Base-by-base conservation (phyloP, 2,797 vertebrate genomes). In the Sebastes ruberrimus region DNA sequence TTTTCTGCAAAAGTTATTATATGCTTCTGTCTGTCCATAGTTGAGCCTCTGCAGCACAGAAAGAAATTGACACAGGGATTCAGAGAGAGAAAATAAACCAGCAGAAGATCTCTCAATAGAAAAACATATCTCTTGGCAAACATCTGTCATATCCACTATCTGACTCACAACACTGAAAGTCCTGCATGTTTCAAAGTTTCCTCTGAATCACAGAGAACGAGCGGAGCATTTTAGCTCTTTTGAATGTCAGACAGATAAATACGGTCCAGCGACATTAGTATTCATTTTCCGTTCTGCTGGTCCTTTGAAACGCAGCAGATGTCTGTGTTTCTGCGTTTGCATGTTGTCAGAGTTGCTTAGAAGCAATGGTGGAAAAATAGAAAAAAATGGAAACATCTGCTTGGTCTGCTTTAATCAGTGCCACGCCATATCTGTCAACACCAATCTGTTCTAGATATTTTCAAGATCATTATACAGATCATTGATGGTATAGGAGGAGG, bases 261-360 rank as follows among this genome's bases (percentile, higher is more conserved):
- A 35, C 16, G 25, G 28, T 42, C 53, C 38, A n/a, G 64, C 10
- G 5, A 63, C 85, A 93, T 95, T 90, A 89, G 82, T 80, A 94
- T 94, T 94, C 89, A 83, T 80, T 80, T 56, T 78, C 73, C 30
- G 33, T 72, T 8, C 67, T 35, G 52, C 59, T 46, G 70, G 18
- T 64, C 64, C 60, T 91, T 91, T 92, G 82, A 92, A 90, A 93
- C n/a, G 28, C 82, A 83, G 83, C 92, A 94, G 89, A 94, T 91
- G 93, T 91, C 84, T 83, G 78, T 88, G 88, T 91, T 87, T 86
- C 85, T 88, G 83, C 77, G 66, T 90, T 93, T 92, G 87, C 88
- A 74, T 13, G 28, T 81, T 92, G 91, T 92, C 91, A 78, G 83
- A 86, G 80, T 78, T 49, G 83, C 85, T 93, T 81, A 80, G 79